A percentile compares a stretch with the other conserved stretches of the same genome.
These are phyloP conservation scores for Mesembrinibis cayennensis DNA, from an alignment of 2,113 vertebrate genomes.

Conservation along the genomic window DNA sequence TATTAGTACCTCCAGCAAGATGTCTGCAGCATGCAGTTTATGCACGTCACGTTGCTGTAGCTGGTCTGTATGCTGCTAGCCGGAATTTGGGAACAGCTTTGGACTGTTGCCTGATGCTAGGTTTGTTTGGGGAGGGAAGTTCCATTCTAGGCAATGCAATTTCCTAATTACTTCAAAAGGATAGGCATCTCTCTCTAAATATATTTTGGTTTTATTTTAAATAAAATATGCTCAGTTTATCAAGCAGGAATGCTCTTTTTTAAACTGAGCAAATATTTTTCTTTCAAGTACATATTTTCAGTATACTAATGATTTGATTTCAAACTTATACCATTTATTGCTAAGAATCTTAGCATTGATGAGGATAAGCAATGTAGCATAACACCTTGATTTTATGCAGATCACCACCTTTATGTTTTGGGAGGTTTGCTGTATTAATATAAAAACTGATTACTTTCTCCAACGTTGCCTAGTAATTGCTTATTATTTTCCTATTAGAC, in stretches of 20 bases:
- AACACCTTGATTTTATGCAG: slow-evolving; percentile 98
- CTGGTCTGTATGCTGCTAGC: background rate
- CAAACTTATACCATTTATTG: slow-evolving; percentile 56
- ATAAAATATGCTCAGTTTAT: slow-evolving; percentile 3
- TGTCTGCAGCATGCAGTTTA: background rate
- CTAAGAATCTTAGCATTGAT: slow-evolving; percentile 72
- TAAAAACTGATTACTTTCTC: slow-evolving; percentile 98
- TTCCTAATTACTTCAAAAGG: background rate
- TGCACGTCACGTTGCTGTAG: background rate
- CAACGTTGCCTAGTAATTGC: slow-evolving; percentile 95
- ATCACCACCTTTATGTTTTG: slow-evolving; percentile 95
- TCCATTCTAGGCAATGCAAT: background rate
- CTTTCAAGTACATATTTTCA: slow-evolving; percentile 18
- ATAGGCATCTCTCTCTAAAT: background rate
- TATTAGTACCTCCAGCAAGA: background rate
- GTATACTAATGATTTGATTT: slow-evolving; percentile 37
- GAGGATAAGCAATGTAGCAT: slow-evolving; percentile 89
- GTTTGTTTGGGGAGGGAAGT: background rate
- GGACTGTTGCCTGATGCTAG: background rate
- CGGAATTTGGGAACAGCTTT: background rate
- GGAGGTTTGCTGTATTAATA: slow-evolving; percentile 91
- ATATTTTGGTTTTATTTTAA: background rate
- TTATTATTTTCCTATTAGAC: slow-evolving; percentile 99
- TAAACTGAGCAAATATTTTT: slow-evolving; percentile 1
- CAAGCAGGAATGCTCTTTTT: background rate